phyloP scores from a whole-genome alignment of 2,888 invertebrate genomes.

The Agonopterix alstromeriana region DNA sequence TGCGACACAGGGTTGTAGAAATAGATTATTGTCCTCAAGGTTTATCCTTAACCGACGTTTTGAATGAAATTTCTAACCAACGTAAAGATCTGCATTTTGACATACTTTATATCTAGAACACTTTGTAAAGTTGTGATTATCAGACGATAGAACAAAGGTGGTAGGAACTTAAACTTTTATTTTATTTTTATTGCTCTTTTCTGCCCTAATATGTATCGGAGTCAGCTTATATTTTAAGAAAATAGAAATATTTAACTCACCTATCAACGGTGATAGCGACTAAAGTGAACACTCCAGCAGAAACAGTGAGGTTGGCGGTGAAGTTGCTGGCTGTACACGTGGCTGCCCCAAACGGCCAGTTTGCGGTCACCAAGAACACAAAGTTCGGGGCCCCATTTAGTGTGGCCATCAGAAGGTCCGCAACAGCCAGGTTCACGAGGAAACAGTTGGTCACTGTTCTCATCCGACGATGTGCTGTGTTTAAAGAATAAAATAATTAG shows the following conservation, averaged over 20 bases:
- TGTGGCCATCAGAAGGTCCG: constrained; percentile 90
- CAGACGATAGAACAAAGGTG: too few species aligned
- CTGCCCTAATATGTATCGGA: too few species aligned
- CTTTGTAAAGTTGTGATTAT: too few species aligned
- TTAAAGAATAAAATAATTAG: not conserved
- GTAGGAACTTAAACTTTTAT: too few species aligned
- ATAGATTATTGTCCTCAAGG: too few species aligned
- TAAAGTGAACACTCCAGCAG: constrained; percentile 93
- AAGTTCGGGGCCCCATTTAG: constrained; percentile 93
- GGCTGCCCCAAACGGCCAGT: constrained; percentile 91
- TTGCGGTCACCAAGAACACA: constrained; percentile 88
- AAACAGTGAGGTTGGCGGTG: constrained; percentile 92
- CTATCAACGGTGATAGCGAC: constrained; percentile 95
- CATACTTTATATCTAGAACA: too few species aligned
- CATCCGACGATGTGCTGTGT: constrained; percentile 87
- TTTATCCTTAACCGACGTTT: too few species aligned
- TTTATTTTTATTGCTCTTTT: too few species aligned
- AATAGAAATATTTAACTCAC: constrained; percentile 60
- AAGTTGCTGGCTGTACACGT: constrained; percentile 94
- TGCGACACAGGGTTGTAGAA: too few species aligned
- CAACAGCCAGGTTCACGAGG: constrained; percentile 90
- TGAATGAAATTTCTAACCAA: too few species aligned
- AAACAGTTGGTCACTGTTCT: constrained; percentile 95
- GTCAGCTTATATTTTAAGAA: too few species aligned
- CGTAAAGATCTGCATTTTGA: too few species aligned